Conservation (phyloP, 2,113 vertebrate genomes). For the Pitta sordida region DNA sequence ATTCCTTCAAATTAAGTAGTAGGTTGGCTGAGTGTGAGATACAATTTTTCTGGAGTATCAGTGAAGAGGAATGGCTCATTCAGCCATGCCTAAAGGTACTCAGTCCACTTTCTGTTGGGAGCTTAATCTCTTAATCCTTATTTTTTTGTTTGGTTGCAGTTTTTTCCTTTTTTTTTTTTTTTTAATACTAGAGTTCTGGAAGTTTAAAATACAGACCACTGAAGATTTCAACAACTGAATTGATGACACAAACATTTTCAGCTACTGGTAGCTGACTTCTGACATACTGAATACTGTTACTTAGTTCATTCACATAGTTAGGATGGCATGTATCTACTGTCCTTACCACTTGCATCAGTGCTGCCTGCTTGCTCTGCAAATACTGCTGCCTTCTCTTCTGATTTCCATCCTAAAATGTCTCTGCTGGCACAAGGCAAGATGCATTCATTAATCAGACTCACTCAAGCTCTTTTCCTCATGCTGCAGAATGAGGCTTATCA, state of each 20-base stretch:
- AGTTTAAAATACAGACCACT: neutral
- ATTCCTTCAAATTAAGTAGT: neutral
- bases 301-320: neutral
- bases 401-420: neutral
- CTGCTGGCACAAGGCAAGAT: neutral
- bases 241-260: neutral
- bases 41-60: neutral
- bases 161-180: neutral
- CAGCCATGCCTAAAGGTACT: neutral
- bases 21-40: neutral
- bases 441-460: neutral
- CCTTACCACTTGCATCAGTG: neutral
- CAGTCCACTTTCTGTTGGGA: neutral
- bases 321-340: neutral
- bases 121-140: neutral
- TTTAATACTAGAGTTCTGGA: neutral
- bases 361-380: neutral
- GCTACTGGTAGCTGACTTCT: neutral
- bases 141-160: neutral
- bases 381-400: neutral
- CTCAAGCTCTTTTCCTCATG: neutral
- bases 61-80: neutral
- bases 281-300: neutral
- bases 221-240: neutral
- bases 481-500: neutral